phyloP scores from a whole-genome alignment of 2,113 vertebrate species.

The Telmatochromis sp. region DNA sequence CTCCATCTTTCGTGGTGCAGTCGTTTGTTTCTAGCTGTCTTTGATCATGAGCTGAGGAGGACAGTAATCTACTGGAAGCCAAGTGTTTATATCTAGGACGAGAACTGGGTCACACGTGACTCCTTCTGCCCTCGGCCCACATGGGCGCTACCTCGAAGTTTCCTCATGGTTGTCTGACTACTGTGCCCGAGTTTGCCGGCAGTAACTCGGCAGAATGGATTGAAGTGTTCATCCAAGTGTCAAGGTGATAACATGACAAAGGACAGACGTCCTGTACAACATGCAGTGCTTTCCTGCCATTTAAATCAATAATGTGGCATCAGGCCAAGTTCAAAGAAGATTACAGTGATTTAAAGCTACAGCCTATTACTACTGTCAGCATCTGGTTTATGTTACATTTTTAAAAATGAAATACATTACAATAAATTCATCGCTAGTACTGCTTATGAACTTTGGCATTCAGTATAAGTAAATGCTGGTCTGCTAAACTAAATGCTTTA shows the following conservation, averaged over 20 bases:
- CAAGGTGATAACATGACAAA: constrained; percentile 17
- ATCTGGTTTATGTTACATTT: neutral
- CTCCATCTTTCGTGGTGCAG: neutral
- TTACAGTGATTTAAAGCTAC: constrained; percentile 11
- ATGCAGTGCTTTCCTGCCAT: neutral
- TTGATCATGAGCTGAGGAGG: constrained; percentile 48
- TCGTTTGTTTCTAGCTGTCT: constrained; percentile 41
- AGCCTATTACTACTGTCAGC: neutral
- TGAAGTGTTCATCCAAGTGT: constrained; percentile 10
- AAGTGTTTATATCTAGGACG: constrained; percentile 60
- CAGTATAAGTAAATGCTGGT: neutral
- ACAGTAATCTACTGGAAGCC: constrained; percentile 54
- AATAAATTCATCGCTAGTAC: neutral
- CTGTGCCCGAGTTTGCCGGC: constrained; percentile 14
- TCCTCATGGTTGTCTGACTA: neutral
- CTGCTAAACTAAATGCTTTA: neutral
- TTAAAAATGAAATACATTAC: neutral
- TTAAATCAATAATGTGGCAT: constrained; percentile 22
- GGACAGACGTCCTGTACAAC: constrained; percentile 16
- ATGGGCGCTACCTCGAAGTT: constrained; percentile 27
- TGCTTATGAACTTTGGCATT: neutral
- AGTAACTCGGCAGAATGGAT: constrained; percentile 31
- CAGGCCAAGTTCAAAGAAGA: neutral
- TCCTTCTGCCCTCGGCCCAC: constrained; percentile 23
- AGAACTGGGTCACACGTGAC: constrained; percentile 57